phyloP scores from a whole-genome alignment of 2,797 vertebrate genomes.

The Aselliscus stoliczkanus region DNA sequence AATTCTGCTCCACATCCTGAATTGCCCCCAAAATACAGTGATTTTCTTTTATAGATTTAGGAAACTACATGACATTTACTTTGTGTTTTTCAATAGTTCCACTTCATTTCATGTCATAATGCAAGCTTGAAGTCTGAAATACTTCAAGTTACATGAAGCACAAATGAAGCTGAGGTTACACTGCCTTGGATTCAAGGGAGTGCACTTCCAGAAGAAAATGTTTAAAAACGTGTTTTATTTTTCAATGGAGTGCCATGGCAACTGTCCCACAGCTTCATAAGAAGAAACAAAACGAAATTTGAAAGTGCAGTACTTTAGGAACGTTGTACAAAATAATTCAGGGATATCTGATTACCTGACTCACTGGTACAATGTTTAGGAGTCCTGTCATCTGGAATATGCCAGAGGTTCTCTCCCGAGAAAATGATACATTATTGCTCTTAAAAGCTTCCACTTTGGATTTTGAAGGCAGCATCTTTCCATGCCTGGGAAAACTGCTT shows the following conservation, averaged over 20 bases:
- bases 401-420: not conserved
- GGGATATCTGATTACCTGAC: not conserved
- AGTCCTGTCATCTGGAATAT: not conserved
- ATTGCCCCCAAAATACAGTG: slow-evolving; percentile 27
- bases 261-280: not conserved
- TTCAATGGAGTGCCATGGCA: not conserved
- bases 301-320: not conserved
- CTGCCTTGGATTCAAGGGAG: not conserved
- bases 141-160: slow-evolving; percentile 40
- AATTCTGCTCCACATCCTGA: not conserved
- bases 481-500: not conserved
- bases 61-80: slow-evolving; percentile 59
- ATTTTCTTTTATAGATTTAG: slow-evolving; percentile 50
- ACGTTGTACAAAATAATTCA: not conserved
- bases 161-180: slow-evolving; percentile 51
- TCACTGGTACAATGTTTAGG: not conserved
- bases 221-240: not conserved
- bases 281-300: not conserved
- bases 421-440: not conserved
- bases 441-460: not conserved
- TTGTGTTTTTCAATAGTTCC: slow-evolving; percentile 59
- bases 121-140: slow-evolving; percentile 48
- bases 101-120: slow-evolving; percentile 63
- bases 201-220: not conserved
- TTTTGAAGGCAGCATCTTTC: not conserved